Percentiles rank a stretch among this genome's conserved stretches.
Conservation (phyloP, 2,888 invertebrate genomes). For the Dorcus parallelipipedus region DNA sequence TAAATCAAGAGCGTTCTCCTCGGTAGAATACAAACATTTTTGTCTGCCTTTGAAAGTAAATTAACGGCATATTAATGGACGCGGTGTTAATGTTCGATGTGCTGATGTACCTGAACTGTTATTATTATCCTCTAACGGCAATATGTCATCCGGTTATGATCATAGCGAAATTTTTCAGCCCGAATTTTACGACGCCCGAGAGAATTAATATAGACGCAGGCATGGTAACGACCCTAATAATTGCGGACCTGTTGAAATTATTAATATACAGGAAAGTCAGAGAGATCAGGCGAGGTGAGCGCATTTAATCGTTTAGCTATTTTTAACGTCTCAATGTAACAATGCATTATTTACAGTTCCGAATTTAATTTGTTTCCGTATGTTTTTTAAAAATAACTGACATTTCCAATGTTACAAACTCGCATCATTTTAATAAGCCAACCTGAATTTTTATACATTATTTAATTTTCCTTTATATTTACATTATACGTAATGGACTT, state of each 20-base stretch:
- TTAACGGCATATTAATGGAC: slow-evolving; percentile 21
- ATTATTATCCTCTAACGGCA: slow-evolving; percentile 29
- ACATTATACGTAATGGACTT: no score
- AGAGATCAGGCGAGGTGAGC: slow-evolving; percentile 27
- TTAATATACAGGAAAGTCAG: slow-evolving; percentile 25
- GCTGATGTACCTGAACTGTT: slow-evolving; percentile 31
- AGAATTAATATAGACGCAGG: slow-evolving; percentile 25
- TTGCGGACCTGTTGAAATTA: slow-evolving; percentile 29
- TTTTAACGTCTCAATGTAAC: no score
- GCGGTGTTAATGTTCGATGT: slow-evolving; percentile 31
- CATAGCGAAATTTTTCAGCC: slow-evolving; percentile 29
- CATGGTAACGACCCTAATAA: slow-evolving; percentile 28
- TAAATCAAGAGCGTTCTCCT: no score
- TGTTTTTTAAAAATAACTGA: no score
- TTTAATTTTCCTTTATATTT: no score
- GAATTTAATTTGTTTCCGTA: no score
- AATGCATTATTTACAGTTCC: no score
- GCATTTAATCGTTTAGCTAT: no score
- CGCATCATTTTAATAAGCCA: no score
- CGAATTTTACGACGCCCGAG: slow-evolving; percentile 25
- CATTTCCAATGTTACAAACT: no score
- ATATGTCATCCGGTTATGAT: slow-evolving; percentile 28
- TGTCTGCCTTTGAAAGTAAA: not conserved
- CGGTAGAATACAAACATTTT: no score
- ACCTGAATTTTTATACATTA: no score